Evolutionary conservation across 2,113 vertebrate species (phyloP).

Genomic region (Sylvilagus bachmani): DNA sequence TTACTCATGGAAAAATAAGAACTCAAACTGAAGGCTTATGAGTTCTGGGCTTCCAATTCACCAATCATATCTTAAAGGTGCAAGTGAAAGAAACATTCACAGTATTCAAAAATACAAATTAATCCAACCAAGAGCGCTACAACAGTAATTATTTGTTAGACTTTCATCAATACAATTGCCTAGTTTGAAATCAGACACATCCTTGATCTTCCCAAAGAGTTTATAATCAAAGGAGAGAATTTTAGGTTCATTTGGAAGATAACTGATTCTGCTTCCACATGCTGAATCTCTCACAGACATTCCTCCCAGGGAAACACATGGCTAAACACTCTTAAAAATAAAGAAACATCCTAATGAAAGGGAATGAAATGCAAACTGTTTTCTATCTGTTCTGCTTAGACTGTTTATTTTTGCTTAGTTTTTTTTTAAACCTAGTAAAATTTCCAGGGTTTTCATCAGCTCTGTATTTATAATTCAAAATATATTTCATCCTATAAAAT

Average conservation of each 20-base stretch:
- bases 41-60: not conserved
- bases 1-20: not conserved
- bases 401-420: not conserved
- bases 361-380: not conserved
- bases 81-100: not conserved
- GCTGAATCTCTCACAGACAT: not conserved
- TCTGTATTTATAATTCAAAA: not conserved
- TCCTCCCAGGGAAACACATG: not conserved
- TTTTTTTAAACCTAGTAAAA: not conserved
- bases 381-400: not conserved
- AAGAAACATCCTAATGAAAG: not conserved
- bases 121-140: not conserved
- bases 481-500: slow-evolving; percentile 12
- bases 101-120: not conserved
- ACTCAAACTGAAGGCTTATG: not conserved
- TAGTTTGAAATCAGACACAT: not conserved
- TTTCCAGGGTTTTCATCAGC: slow-evolving; percentile 43
- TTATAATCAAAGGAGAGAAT: not conserved
- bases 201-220: not conserved
- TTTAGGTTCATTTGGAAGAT: not conserved
- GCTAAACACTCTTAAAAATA: not conserved
- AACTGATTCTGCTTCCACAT: not conserved
- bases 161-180: not conserved
- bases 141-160: not conserved
- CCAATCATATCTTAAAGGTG: not conserved